A percentile compares a stretch with the other conserved stretches of the same genome.
phyloP scores from a whole-genome alignment of 2,888 invertebrate species.

The Ichneumoninae sp. region DNA sequence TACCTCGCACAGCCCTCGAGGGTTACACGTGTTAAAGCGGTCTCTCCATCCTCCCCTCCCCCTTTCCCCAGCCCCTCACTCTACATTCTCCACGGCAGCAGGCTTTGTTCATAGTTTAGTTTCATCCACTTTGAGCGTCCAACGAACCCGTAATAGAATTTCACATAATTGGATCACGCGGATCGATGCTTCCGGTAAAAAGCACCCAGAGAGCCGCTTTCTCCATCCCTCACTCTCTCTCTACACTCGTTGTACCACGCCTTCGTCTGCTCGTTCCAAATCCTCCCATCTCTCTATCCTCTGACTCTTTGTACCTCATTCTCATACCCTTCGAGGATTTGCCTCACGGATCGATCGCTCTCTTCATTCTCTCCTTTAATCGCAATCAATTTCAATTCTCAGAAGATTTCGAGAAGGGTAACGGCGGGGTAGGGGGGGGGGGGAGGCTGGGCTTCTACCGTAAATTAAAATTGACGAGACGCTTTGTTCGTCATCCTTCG shows the following conservation, averaged over 20 bases:
- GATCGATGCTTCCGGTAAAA: constrained; percentile 70
- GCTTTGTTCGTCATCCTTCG: not conserved
- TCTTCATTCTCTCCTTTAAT: constrained; percentile 21
- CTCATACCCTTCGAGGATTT: not conserved
- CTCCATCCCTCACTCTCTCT: not conserved
- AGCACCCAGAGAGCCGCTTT: constrained; percentile 33
- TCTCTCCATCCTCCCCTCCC: not conserved
- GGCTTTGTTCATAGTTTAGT: constrained; percentile 62
- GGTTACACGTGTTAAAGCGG: constrained; percentile 39
- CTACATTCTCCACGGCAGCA: constrained; percentile 22
- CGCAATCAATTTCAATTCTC: constrained; percentile 35
- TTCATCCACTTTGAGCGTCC: constrained; percentile 65
- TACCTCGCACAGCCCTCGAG: not conserved
- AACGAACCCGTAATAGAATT: constrained; percentile 70
- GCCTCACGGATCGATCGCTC: constrained; percentile 9
- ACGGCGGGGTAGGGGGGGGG: not conserved
- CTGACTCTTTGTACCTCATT: constrained; percentile 13
- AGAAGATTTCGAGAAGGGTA: not conserved
- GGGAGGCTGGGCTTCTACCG: not conserved
- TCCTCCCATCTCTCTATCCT: constrained; percentile 13
- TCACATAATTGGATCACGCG: constrained; percentile 71
- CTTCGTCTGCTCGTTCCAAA: constrained; percentile 28
- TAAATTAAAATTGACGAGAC: constrained; percentile 13
- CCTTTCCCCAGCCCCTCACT: not conserved
- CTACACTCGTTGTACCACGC: not conserved